Evolutionary conservation across 2,113 vertebrate genomes (phyloP), one percentile per base, ranked within the genome.

Genomic region (Vidua macroura): DNA sequence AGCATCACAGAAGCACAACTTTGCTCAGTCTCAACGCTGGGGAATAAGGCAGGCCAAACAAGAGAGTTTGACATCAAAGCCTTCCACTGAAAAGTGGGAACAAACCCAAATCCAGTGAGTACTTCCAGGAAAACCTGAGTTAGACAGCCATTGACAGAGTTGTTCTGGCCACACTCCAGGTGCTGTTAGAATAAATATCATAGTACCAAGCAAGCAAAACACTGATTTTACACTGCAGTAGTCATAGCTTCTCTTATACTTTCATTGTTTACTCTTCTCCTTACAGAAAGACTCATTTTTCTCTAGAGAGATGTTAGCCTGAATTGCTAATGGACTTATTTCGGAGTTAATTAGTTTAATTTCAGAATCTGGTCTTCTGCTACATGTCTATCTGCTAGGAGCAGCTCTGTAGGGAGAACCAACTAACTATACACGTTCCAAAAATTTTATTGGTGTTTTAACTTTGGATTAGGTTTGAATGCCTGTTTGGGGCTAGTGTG

Each of bases 331-430:
- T 66, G 56, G 64, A 92, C 5, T 46, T 90, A 78, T 39, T 81
- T 81, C 3, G 1, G 92, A 89, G 86, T 70, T 81, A 92, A 92
- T 93, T 84, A 77, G 44, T 74, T 76, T 51, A 56, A 89, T 77
- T 92, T 90, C 78, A 78, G 64, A 82, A 92, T 69, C 41, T 56
- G 55, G 60, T 70, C 85, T 86, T 89, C 49, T 4, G 1, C 55
- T 86, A 63, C 44, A 37, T 60, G 49, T 83, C 55, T 77, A 31
- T 43, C 64, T 81, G 55, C 18, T n/a, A 84, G 41, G 11, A 66
- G 51, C 46, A 84, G 41, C 58, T 44, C 64, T 84, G n/a, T 15
- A 62, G 74, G 64, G 82, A 78, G 30, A 81, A 74, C 25, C 9
- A 76, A 51, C 14, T 41, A 64, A 44, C 35, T 51, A 25, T 3